A percentile compares a stretch with the other conserved stretches of the same genome.
Evolutionary conservation across 2,797 vertebrate genomes (phyloP).

Genomic region (Loriculus beryllinus): DNA sequence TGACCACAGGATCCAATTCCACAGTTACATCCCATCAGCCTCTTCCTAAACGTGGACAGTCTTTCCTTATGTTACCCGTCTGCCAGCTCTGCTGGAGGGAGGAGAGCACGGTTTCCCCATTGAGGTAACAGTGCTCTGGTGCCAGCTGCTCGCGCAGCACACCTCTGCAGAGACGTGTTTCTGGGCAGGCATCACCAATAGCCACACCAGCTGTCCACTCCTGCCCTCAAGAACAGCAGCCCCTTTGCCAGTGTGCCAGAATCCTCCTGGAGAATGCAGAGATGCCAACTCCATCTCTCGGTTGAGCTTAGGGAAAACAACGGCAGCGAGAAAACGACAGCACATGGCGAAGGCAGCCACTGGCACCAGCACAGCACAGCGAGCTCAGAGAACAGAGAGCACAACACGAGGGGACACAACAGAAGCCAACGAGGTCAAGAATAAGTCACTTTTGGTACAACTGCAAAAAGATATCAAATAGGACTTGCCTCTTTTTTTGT

Average conservation of each 20-base stretch:
- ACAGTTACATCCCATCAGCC: background rate
- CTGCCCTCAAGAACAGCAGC: background rate
- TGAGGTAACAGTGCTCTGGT: background rate
- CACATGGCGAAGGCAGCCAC: slow-evolving; percentile 71
- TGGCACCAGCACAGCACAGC: slow-evolving; percentile 85
- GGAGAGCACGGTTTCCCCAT: background rate
- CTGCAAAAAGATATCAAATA: slow-evolving; percentile 97
- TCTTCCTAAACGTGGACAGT: background rate
- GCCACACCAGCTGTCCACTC: background rate
- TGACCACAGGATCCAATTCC: background rate
- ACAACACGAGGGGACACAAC: slow-evolving; percentile 75
- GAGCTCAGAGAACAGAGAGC: slow-evolving; percentile 81
- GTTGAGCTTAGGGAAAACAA: background rate
- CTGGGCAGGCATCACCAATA: background rate
- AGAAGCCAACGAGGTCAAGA: slow-evolving; percentile 80
- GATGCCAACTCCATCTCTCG: background rate
- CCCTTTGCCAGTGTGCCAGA: background rate
- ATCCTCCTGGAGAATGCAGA: background rate
- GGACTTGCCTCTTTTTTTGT: slow-evolving; percentile 76
- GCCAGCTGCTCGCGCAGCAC: background rate
- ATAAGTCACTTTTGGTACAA: slow-evolving; percentile 99
- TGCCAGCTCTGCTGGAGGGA: background rate
- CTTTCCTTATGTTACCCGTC: background rate
- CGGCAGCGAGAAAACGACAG: slow-evolving; percentile 50
- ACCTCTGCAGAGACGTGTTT: accelerated